These are phyloP conservation scores for Drosophila fungiperda DNA, from an alignment of 2,888 invertebrate species.

Conservation along the genomic window DNA sequence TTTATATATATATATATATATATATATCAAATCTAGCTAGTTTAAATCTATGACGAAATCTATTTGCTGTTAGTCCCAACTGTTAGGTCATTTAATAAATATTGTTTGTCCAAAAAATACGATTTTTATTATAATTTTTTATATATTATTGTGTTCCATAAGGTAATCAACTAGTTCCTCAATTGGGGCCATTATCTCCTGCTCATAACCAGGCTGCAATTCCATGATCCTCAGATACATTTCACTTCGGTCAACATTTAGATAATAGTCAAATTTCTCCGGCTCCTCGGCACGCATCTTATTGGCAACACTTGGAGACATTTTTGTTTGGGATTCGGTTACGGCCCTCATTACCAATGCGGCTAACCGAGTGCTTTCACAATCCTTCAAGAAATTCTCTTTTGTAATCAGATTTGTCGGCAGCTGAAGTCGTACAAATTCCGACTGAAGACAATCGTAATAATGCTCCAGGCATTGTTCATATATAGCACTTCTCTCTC, in stretches of 20 bases:
- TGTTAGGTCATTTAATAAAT: slow-evolving; percentile 36
- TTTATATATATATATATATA: slow-evolving; percentile 8
- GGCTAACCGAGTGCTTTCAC: slow-evolving; percentile 79
- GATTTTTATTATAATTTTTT: not conserved
- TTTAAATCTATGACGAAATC: slow-evolving; percentile 29
- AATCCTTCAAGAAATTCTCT: slow-evolving; percentile 81
- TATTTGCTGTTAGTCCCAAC: slow-evolving; percentile 41
- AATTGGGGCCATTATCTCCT: slow-evolving; percentile 76
- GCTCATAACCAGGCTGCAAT: slow-evolving; percentile 79
- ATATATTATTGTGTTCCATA: slow-evolving; percentile 30
- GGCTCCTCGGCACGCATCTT: slow-evolving; percentile 80
- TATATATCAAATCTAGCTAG: slow-evolving; percentile 41
- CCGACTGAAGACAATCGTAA: slow-evolving; percentile 75
- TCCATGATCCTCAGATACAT: slow-evolving; percentile 82
- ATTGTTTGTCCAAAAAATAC: slow-evolving; percentile 9
- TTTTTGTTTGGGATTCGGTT: slow-evolving; percentile 83
- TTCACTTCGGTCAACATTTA: slow-evolving; percentile 84
- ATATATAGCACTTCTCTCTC: slow-evolving; percentile 82
- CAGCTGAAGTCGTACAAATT: slow-evolving; percentile 38
- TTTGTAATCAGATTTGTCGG: slow-evolving; percentile 70
- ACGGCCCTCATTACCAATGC: slow-evolving; percentile 82
- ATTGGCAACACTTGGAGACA: slow-evolving; percentile 81
- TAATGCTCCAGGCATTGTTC: slow-evolving; percentile 85
- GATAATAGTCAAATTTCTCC: slow-evolving; percentile 83
- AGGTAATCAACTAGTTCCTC: slow-evolving; percentile 80